These are phyloP conservation scores for Trematomus loennbergii DNA, from an alignment of 2,113 vertebrate species.

Conservation along the genomic window DNA sequence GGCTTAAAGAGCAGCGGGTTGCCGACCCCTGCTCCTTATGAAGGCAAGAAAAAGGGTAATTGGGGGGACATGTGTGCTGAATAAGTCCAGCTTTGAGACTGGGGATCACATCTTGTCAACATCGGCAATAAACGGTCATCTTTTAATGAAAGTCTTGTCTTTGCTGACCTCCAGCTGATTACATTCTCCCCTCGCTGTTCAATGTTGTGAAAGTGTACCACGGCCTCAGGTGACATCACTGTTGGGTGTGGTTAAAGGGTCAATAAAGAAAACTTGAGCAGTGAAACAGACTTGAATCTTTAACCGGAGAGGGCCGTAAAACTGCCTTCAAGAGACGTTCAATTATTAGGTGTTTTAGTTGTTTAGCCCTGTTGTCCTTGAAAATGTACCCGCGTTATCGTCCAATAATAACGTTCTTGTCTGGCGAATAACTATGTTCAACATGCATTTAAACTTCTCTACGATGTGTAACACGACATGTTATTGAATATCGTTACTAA, in stretches of 20 bases:
- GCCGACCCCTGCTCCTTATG: no score
- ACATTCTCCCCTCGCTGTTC: background rate
- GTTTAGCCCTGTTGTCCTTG: no score
- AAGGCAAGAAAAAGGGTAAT: background rate
- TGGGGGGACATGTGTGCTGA: no score
- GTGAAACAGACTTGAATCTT: background rate
- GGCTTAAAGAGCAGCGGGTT: no score
- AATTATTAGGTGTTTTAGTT: no score
- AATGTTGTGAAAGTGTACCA: background rate
- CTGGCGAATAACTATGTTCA: background rate
- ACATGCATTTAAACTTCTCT: no score
- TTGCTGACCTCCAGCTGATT: background rate
- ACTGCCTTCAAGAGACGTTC: no score
- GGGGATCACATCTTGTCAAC: background rate
- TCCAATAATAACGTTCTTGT: background rate
- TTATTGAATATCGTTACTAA: background rate
- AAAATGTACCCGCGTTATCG: background rate
- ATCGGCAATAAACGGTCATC: background rate
- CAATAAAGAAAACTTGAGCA: background rate
- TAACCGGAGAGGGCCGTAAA: no score
- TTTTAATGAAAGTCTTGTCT: no score
- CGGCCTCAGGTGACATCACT: background rate
- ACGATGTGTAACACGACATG: no score
- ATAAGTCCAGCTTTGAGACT: no score
- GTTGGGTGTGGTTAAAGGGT: background rate